These are phyloP conservation scores for Eclectus roratus DNA, from an alignment of 2,113 vertebrate species.

Conservation along the genomic window DNA sequence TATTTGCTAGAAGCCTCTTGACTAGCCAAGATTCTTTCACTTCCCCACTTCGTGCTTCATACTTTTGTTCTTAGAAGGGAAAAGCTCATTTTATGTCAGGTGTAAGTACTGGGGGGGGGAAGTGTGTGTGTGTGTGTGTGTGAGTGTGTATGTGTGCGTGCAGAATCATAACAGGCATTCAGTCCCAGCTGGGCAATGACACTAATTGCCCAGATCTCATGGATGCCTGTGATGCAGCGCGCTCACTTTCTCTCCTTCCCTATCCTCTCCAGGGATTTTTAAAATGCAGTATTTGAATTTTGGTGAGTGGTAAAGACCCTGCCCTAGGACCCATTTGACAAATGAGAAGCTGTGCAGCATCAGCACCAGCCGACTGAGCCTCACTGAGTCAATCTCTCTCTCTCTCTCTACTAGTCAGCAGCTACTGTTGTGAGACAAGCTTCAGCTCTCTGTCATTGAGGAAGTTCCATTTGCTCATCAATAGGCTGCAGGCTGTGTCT, in stretches of 20 bases:
- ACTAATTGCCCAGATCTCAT: slow-evolving; percentile 74
- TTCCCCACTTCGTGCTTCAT: background rate
- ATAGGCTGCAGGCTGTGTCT: slow-evolving; percentile 70
- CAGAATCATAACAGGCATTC: slow-evolving; percentile 55
- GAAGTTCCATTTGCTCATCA: slow-evolving; percentile 77
- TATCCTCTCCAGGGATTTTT: slow-evolving; percentile 75
- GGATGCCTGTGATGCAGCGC: slow-evolving; percentile 65
- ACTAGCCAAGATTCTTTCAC: background rate
- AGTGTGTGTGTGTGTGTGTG: background rate
- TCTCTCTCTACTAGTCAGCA: slow-evolving; percentile 69
- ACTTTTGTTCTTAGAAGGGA: background rate
- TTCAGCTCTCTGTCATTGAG: slow-evolving; percentile 74
- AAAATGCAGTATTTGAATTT: slow-evolving; percentile 83
- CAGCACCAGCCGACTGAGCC: slow-evolving; percentile 73
- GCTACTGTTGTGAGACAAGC: slow-evolving; percentile 72
- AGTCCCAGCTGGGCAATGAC: slow-evolving; percentile 74
- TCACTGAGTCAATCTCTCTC: slow-evolving; percentile 69
- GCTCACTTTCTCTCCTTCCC: slow-evolving; percentile 59
- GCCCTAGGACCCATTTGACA: slow-evolving; percentile 83
- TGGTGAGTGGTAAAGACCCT: slow-evolving; percentile 79
- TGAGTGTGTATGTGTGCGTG: background rate
- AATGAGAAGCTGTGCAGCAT: slow-evolving; percentile 78
- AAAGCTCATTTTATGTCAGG: slow-evolving; percentile 54
- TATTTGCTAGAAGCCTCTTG: background rate
- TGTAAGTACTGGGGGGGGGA: slow-evolving; percentile 21